Base-by-base conservation (phyloP, 2,113 vertebrate genomes). In the Aleadryas rufinucha region DNA sequence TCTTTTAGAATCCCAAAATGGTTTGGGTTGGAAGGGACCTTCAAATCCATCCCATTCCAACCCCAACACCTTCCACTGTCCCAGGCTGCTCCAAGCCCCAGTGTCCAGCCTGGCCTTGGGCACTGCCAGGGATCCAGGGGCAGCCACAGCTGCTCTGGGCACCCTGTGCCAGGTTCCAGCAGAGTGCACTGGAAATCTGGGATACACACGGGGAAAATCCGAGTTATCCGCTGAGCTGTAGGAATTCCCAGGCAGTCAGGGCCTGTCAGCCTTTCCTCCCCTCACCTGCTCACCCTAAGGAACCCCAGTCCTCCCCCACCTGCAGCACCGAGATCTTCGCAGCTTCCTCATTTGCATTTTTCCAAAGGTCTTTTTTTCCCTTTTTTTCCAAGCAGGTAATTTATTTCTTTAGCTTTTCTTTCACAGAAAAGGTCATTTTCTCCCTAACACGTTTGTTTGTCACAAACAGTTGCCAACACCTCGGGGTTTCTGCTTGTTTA, bases 161-260 rank as follows among this genome's bases (percentile, higher is more conserved):
- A 52, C 26, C 35, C 80, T 64, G 69, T 27, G 68, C 57, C 56
- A 59, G 21, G 28, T 10, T 50, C 33, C 74, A 66, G 45, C 53
- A 68, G 42, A 57, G 37, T 16, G 83, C 2, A 0, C 47, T 41
- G 68, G 35, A 44, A 70, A 60, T 33, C 44, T 22, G 24, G 60
- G 77, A 69, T 19, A 4, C 27, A 3, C 13, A 6, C 28, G 3
- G 28, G 50, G 63, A 57, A 60, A 56, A 60, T 13, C 7, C 1
- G 2, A 53, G 33, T 65, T 56, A 30, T 5, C 13, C 0, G 0
- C 30, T 27, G 45, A 11, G 26, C 44, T 69, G 60, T 0, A 15
- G 47, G 24, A 56, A n/a, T 12, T 28, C 23, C 31, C 39, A 10
- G 49, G 59, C 53, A 57, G 28, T 10, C 41, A 56, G 57, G 37